A percentile compares a stretch with the other conserved stretches of the same genome.
Conservation (phyloP, 2,888 invertebrate genomes). For the Octonoba sinensis region DNA sequence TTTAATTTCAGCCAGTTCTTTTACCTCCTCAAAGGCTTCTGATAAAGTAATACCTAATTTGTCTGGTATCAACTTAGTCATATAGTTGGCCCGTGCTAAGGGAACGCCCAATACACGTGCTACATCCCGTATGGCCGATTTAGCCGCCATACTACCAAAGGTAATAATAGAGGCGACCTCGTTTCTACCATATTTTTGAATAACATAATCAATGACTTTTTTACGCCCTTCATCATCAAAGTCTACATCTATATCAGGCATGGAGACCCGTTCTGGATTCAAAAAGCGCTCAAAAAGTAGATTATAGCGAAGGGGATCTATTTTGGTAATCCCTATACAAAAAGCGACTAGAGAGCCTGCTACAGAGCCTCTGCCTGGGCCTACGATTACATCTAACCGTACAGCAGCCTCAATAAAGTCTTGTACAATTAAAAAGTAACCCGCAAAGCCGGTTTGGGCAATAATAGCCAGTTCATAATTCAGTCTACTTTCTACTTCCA, state of each 20-base stretch:
- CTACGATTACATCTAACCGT: no score
- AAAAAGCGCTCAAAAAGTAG: constrained; percentile 48
- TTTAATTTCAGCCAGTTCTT: no score
- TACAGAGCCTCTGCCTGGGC: constrained; percentile 36
- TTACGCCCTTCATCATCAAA: constrained; percentile 40
- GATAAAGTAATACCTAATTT: no score
- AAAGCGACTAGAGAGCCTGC: constrained; percentile 53
- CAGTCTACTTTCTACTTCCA: no score
- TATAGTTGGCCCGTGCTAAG: constrained; percentile 8
- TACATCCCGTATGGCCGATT: constrained; percentile 25
- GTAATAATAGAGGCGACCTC: constrained; percentile 37
- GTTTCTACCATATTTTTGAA: constrained; percentile 38
- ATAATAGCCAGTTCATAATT: no score
- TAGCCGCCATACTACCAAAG: constrained; percentile 30
- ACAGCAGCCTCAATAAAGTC: no score
- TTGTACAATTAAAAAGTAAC: no score
- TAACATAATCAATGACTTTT: constrained; percentile 41
- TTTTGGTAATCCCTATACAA: constrained; percentile 31
- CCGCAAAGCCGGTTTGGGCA: no score
- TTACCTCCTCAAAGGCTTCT: no score
- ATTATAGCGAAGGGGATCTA: constrained; percentile 46
- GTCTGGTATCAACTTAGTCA: constrained; percentile 22
- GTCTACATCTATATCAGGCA: constrained; percentile 56
- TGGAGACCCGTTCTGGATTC: constrained; percentile 50
- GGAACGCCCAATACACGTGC: constrained; percentile 21